These are phyloP conservation scores for Ditylenchus weischeri DNA, from an alignment of 2,888 invertebrate genomes.

Conservation along the genomic window DNA sequence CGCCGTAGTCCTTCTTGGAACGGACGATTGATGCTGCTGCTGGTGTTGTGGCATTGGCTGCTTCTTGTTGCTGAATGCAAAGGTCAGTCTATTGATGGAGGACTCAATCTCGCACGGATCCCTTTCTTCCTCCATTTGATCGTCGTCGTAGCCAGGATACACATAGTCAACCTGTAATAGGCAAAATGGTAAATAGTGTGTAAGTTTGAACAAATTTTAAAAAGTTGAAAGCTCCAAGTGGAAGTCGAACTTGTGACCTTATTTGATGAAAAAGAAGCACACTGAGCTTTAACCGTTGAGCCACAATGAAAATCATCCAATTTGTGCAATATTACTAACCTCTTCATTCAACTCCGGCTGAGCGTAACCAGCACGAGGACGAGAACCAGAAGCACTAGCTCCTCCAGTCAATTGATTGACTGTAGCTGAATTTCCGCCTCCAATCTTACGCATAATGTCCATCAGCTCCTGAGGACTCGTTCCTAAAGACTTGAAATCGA, in stretches of 20 bases:
- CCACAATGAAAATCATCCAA: too few relatives aligned
- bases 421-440: background rate
- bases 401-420: background rate
- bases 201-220: background rate
- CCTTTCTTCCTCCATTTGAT: background rate
- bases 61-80: constrained; percentile 8
- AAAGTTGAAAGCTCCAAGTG: background rate
- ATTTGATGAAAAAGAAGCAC: background rate
- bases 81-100: constrained; percentile 4
- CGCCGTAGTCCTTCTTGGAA: too few relatives aligned
- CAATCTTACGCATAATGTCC: constrained; percentile 6
- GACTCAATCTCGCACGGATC: constrained; percentile 12
- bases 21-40: too few relatives aligned
- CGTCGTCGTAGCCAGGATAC: constrained; percentile 20
- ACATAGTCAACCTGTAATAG: constrained; percentile 10
- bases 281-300: background rate
- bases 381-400: background rate
- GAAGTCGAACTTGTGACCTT: background rate
- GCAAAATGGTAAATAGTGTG: background rate
- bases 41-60: constrained; percentile 2
- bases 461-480: constrained; percentile 1
- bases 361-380: background rate
- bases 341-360: constrained; percentile 4
- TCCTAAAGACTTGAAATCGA: background rate
- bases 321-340: background rate